Evolutionary conservation across 2,888 invertebrate genomes (phyloP).

Genomic region (Nephrotoma flavescens): DNA sequence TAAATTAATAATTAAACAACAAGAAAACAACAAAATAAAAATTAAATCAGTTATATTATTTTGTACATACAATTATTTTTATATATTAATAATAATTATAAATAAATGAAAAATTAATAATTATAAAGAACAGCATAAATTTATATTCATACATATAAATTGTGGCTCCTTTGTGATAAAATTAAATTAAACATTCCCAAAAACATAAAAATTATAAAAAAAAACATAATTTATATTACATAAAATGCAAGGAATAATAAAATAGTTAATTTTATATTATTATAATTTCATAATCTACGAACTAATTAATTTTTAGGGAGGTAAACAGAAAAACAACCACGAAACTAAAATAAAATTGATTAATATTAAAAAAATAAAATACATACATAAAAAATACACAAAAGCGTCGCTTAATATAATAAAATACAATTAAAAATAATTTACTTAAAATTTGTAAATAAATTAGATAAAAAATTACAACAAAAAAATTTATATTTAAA

Average conservation of each 20-base stretch:
- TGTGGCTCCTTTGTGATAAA: constrained; percentile 2
- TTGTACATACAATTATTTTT: neutral
- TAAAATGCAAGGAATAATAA: neutral
- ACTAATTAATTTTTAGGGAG: neutral
- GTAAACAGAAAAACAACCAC: neutral
- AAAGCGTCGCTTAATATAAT: neutral
- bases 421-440: neutral
- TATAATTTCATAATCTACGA: neutral
- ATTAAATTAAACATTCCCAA: neutral
- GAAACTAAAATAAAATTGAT: neutral
- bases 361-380: neutral
- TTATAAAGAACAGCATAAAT: neutral
- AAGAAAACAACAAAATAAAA: neutral
- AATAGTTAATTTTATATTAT: neutral
- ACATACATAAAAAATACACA: neutral
- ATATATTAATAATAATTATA: neutral
- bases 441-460: neutral
- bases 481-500: neutral
- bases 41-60: neutral
- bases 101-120: neutral
- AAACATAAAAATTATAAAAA: neutral
- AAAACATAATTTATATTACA: neutral
- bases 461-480: neutral
- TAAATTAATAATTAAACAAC: neutral
- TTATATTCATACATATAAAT: neutral